Percentiles rank a stretch among this genome's conserved stretches.
Conservation (phyloP, 2,797 vertebrate species). For the Tympanoctomys barrerae region DNA sequence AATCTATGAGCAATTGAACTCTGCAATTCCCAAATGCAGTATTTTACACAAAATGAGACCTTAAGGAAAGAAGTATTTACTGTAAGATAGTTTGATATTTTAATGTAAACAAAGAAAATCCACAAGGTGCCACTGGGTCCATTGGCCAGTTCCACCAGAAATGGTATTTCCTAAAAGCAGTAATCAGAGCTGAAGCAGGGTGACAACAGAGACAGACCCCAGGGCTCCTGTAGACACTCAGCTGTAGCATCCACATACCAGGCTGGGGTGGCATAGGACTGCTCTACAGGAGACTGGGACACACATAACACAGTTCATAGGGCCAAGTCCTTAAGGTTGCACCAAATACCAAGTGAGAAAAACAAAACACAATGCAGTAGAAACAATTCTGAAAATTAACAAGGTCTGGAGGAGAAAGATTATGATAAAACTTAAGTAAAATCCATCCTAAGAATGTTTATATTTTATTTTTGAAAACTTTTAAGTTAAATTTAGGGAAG, state of each 20-base stretch:
- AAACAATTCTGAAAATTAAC: conserved; percentile 16
- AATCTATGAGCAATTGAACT: neutral
- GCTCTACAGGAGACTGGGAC: neutral
- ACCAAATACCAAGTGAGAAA: neutral
- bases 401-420: neutral
- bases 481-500: conserved; percentile 1
- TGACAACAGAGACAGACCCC: neutral
- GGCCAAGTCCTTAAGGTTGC: conserved; percentile 21
- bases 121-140: neutral
- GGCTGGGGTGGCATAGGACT: neutral
- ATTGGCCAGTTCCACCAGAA: neutral
- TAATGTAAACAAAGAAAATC: conserved; percentile 50
- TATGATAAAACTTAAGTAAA: neutral
- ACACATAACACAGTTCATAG: neutral
- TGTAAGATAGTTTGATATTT: conserved; percentile 17
- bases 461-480: conserved; percentile 18
- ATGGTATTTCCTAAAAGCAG: neutral
- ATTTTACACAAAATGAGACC: neutral
- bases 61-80: conserved; percentile 16
- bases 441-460: neutral
- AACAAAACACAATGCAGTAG: neutral
- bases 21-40: neutral
- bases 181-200: neutral
- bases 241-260: neutral
- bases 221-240: neutral